Evolutionary conservation across 2,888 invertebrate genomes (phyloP), one percentile per base, ranked within the genome.

Genomic region (Gisinianus flammeolus): DNA sequence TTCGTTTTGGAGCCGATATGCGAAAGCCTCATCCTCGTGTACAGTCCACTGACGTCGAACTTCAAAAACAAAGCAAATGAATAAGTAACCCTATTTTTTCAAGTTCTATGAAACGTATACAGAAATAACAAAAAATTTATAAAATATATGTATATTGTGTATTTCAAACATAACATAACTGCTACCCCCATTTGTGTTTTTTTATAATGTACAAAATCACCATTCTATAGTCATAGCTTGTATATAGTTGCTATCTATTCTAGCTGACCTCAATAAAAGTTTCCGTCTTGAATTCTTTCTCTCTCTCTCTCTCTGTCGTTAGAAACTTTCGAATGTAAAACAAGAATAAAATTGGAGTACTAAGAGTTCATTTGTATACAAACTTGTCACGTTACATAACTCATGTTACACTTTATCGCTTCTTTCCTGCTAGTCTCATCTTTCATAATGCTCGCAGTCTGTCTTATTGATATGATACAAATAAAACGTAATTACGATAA

Each of bases 31-130:
- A 87, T 94, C 94, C 88, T 94, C 94, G 85, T 93, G 91, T 44
- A 94, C 92, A 84, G 93, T 88, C 93, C 94, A 94, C 87, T 94
- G 93, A 85, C 92, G 91, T 86, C 94, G 92, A 79, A 94, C 93
- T 92, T 16, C 54, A 54, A 54, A 54, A 44, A n/a, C n/a, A n/a
- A n/a, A n/a, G n/a, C n/a, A n/a, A n/a, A n/a, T n/a, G n/a, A n/a
- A n/a, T n/a, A n/a, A n/a, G n/a, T 44, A 16, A 44, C 44, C 12
- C 12, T 44, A 44, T 44, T 2, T 35, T 35, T 44, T n/a, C 19
- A 44, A 16, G 44, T 44, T 4, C 12, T 44, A 44, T 6, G 1
- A 16, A 44, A 44, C 19, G 44, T 44, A 6, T 35, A 44, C 44
- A 44, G 12, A 6, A 16, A 19, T 44, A 44, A 6, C 19, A 6